A percentile compares a stretch with the other conserved stretches of the same genome.
These are phyloP conservation scores for Phodopus roborovskii DNA, from an alignment of 2,113 vertebrate genomes.

Conservation along the genomic window DNA sequence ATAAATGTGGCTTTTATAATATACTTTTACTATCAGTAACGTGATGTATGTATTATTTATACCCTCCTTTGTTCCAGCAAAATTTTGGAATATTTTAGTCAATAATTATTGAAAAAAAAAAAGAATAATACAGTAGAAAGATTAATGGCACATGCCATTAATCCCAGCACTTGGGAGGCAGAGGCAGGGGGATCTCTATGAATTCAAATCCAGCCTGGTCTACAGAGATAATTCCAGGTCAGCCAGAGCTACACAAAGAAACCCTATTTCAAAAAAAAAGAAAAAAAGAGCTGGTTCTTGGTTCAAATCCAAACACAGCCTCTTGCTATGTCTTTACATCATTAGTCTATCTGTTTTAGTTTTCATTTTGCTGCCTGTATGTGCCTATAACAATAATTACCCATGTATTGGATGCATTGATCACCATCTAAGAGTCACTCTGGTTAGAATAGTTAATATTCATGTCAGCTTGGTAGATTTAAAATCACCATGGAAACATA, in stretches of 20 bases:
- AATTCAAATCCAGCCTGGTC: neutral
- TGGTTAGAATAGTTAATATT: neutral
- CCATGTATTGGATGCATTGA: neutral
- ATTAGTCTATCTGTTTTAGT: neutral
- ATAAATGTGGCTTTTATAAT: neutral
- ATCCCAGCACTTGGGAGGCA: neutral
- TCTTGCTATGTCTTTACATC: neutral
- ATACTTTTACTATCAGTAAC: constrained; percentile 6
- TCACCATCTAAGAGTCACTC: neutral
- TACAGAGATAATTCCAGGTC: neutral
- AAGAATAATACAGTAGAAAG: neutral
- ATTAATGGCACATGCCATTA: neutral
- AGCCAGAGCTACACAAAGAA: neutral
- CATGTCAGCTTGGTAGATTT: neutral
- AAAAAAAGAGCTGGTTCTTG: neutral
- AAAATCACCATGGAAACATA: neutral
- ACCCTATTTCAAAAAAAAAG: neutral
- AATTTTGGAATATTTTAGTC: neutral
- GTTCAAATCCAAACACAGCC: neutral
- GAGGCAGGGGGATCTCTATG: neutral
- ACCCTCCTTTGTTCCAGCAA: neutral
- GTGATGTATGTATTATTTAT: neutral
- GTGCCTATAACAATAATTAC: neutral
- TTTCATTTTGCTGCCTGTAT: constrained; percentile 15
- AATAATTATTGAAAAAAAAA: neutral